phyloP scores from a whole-genome alignment of 1,140 invertebrate species.

The Ceratitis capitata region DNA sequence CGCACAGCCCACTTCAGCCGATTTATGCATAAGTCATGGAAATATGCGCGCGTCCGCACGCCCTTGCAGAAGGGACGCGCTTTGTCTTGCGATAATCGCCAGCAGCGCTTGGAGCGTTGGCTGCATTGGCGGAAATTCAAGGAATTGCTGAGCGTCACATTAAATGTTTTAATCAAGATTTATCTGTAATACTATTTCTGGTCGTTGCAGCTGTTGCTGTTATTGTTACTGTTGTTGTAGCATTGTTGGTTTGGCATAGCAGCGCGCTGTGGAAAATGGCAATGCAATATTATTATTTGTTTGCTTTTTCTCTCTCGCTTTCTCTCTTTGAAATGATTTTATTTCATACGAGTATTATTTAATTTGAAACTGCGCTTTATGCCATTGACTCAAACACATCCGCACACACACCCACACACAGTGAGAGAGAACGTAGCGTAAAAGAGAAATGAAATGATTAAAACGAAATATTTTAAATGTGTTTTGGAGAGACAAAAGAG shows the following conservation, averaged over 20 bases:
- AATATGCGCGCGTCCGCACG: not conserved
- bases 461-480: not conserved
- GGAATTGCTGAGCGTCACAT: slow-evolving; percentile 10
- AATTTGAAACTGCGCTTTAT: not conserved
- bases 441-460: not conserved
- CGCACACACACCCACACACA: not conserved
- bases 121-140: not conserved
- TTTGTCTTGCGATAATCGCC: not conserved
- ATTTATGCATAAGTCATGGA: not conserved
- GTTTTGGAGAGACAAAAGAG: too few relatives aligned
- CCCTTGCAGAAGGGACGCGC: not conserved
- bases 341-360: not conserved
- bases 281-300: not conserved
- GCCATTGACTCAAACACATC: too few relatives aligned
- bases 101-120: not conserved
- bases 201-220: too few relatives aligned
- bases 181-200: not conserved
- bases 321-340: not conserved
- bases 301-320: not conserved
- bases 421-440: not conserved
- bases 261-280: not conserved
- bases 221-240: not conserved
- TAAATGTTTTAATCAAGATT: slow-evolving; percentile 28
- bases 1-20: not conserved
- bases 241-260: not conserved